Evolutionary conservation across 2,113 vertebrate species (phyloP).

Genomic region (Chauna torquata): DNA sequence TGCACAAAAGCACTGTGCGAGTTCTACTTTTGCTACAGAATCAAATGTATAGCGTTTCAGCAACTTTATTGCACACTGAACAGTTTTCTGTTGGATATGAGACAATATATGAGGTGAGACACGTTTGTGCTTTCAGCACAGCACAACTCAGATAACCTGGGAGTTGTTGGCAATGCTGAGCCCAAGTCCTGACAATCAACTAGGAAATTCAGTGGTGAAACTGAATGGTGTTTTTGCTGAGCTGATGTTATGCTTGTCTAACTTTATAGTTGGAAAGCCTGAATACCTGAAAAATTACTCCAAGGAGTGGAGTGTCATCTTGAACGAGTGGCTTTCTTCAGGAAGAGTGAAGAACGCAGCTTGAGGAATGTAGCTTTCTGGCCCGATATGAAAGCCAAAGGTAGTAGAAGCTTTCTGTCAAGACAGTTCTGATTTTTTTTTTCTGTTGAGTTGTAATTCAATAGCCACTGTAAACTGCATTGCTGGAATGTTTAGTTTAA

Average conservation of each 20-base stretch:
- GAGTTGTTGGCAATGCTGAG: not conserved
- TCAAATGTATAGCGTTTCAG: not conserved
- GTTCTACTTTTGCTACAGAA: not conserved
- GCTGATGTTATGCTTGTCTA: not conserved
- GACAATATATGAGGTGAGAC: not conserved
- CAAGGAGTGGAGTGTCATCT: not conserved
- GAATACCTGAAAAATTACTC: not conserved
- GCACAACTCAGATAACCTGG: not conserved
- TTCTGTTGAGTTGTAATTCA: not conserved
- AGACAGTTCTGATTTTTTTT: not conserved
- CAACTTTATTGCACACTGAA: not conserved
- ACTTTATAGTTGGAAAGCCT: not conserved
- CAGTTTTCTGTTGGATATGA: not conserved
- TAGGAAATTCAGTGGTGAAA: not conserved
- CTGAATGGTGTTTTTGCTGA: not conserved
- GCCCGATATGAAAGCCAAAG: not conserved
- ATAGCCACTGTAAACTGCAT: not conserved
- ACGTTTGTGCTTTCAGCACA: fast-evolving
- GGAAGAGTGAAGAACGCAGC: fast-evolving
- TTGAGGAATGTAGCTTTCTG: not conserved
- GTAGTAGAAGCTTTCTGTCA: not conserved
- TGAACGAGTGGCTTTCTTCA: not conserved
- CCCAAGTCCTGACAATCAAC: not conserved
- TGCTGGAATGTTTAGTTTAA: not conserved
- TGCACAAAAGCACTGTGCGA: not conserved